phyloP scores from a whole-genome alignment of 2,888 invertebrate genomes.

The Fragum sueziense region DNA sequence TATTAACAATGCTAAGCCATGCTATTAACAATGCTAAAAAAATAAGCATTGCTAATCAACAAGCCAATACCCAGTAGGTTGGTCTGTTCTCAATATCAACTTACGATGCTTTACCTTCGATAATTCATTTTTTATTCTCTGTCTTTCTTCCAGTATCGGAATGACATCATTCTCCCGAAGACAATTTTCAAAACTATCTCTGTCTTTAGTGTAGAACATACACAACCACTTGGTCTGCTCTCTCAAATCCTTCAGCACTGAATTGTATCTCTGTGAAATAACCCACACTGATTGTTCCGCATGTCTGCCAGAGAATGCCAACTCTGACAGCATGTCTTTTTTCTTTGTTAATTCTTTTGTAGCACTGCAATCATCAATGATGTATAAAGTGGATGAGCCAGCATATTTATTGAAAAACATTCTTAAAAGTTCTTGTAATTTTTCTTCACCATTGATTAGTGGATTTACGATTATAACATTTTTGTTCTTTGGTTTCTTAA shows the following conservation, averaged over 20 bases:
- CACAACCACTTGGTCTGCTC: conserved; percentile 54
- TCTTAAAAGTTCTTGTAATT: conserved; percentile 42
- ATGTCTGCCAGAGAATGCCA: conserved; percentile 54
- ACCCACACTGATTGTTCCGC: conserved; percentile 52
- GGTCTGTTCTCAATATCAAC: conserved; percentile 43
- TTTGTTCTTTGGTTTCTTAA: conserved; percentile 39
- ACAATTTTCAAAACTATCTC: conserved; percentile 55
- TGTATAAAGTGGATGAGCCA: conserved; percentile 51
- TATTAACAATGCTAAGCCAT: conserved; percentile 17
- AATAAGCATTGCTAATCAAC: conserved; percentile 45
- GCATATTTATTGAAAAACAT: conserved; percentile 43
- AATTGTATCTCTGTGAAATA: conserved; percentile 56
- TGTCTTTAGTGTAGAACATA: conserved; percentile 49
- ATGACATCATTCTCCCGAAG: conserved; percentile 60
- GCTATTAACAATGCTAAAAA: no score
- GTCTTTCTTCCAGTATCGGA: conserved; percentile 36
- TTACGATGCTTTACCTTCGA: conserved; percentile 43
- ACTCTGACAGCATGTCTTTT: conserved; percentile 48
- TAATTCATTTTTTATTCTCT: conserved; percentile 44
- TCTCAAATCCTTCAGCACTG: conserved; percentile 54
- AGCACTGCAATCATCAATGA: conserved; percentile 57
- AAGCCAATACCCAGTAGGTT: conserved; percentile 42
- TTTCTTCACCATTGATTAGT: conserved; percentile 27
- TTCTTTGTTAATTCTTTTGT: conserved; percentile 56
- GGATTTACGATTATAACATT: conserved; percentile 42